Conservation (phyloP, 2,888 invertebrate genomes). For the Protophormia terraenovae region DNA sequence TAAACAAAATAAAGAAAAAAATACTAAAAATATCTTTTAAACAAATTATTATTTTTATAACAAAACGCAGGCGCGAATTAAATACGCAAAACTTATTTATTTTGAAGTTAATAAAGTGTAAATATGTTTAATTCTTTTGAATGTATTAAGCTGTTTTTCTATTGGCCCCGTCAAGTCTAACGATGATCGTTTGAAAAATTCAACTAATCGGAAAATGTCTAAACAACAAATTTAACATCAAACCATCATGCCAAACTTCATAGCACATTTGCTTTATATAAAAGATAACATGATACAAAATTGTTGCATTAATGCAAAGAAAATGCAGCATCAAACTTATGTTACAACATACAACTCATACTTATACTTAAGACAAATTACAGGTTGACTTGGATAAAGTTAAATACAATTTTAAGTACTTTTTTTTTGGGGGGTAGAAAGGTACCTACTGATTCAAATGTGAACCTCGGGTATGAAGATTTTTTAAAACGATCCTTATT, state of each 20-base stretch:
- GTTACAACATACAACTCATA: not conserved
- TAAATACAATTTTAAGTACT: not conserved
- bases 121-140: constrained; percentile 36
- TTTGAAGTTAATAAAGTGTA: constrained; percentile 23
- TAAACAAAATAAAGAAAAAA: not conserved
- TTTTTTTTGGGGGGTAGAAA: not conserved
- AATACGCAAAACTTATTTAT: not conserved
- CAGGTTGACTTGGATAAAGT: not conserved
- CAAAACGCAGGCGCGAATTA: not conserved
- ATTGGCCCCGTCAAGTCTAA: constrained; percentile 67
- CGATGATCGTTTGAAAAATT: constrained; percentile 64
- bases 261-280: constrained; percentile 6
- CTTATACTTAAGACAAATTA: not conserved
- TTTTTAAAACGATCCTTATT: too few species aligned
- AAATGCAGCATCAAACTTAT: not conserved
- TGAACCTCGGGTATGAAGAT: too few species aligned
- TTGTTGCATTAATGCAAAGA: not conserved
- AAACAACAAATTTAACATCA: constrained; percentile 31
- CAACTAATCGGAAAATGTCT: constrained; percentile 64
- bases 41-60: not conserved
- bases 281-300: not conserved
- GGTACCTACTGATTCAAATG: too few species aligned
- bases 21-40: not conserved
- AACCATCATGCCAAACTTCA: constrained; percentile 21
- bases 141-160: constrained; percentile 60